These are phyloP conservation scores for Anomalospiza imberbis DNA, from an alignment of 2,797 vertebrate species.

Conservation along the genomic window DNA sequence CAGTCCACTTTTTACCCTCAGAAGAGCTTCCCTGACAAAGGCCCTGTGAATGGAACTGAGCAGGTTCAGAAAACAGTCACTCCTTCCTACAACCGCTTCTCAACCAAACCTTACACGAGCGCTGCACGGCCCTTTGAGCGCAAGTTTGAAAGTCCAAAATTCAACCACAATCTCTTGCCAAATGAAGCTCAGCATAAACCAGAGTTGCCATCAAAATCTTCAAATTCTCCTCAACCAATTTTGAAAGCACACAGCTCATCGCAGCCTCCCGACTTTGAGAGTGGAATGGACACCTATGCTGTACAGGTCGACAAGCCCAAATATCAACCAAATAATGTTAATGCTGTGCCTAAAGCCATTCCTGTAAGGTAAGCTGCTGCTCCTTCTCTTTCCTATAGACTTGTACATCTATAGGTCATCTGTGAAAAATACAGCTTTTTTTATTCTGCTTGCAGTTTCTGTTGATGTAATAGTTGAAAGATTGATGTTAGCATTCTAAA, in stretches of 20 bases:
- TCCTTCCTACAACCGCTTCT: conserved; percentile 88
- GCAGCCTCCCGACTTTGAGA: conserved; percentile 87
- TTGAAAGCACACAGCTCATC: conserved; percentile 85
- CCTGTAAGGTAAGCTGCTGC: conserved; percentile 86
- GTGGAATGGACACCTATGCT: conserved; percentile 89
- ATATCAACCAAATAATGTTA: conserved; percentile 94
- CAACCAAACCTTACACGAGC: conserved; percentile 92
- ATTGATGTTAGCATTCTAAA: neutral
- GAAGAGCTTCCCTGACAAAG: conserved; percentile 90
- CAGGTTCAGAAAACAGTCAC: conserved; percentile 80
- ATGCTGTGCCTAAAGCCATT: conserved; percentile 90
- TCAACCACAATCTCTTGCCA: conserved; percentile 97
- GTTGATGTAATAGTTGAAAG: neutral
- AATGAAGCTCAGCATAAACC: conserved; percentile 84
- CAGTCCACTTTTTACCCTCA: conserved; percentile 84
- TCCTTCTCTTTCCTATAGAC: neutral
- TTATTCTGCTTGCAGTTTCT: neutral
- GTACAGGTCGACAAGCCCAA: conserved; percentile 90
- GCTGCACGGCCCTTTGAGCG: conserved; percentile 91
- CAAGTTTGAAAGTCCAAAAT: conserved; percentile 98
- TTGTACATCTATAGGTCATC: neutral
- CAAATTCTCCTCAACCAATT: conserved; percentile 74
- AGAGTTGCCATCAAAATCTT: conserved; percentile 75
- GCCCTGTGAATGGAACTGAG: conserved; percentile 87
- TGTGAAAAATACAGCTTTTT: neutral